Conservation (phyloP, 2,888 invertebrate species). For the Megalurothrips usitatus region DNA sequence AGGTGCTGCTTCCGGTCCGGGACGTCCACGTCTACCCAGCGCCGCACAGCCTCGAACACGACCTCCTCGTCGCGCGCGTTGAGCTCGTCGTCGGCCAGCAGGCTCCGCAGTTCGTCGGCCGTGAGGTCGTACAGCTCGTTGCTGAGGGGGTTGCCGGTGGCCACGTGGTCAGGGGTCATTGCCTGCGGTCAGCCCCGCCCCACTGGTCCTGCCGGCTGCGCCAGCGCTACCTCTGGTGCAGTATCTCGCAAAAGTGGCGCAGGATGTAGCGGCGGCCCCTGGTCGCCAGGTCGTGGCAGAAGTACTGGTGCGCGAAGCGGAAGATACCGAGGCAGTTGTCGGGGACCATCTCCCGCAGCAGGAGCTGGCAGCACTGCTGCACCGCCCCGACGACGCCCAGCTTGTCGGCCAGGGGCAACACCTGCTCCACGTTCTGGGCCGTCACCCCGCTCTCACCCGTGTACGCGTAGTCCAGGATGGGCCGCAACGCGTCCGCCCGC, state of each 20-base stretch:
- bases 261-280: constrained; percentile 57
- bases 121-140: constrained; percentile 59
- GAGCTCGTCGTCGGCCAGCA: constrained; percentile 65
- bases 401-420: constrained; percentile 66
- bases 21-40: constrained; percentile 62
- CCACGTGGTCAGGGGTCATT: not conserved
- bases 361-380: constrained; percentile 63
- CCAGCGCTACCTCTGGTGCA: constrained; percentile 49
- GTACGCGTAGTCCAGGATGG: constrained; percentile 71
- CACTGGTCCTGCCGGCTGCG: not conserved
- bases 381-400: constrained; percentile 69
- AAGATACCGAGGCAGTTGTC: constrained; percentile 68
- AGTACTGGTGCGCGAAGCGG: constrained; percentile 65
- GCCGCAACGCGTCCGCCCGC: constrained; percentile 56
- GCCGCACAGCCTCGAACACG: constrained; percentile 67
- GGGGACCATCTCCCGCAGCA: constrained; percentile 58
- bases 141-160: constrained; percentile 40
- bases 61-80: constrained; percentile 68
- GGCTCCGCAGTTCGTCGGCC: constrained; percentile 57
- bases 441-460: constrained; percentile 63
- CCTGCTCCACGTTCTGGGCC: constrained; percentile 62
- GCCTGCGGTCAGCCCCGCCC: too few species aligned
- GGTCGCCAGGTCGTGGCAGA: constrained; percentile 62
- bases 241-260: constrained; percentile 57
- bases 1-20: constrained; percentile 54